A percentile compares a stretch with the other conserved stretches of the same genome.
Evolutionary conservation across 2,113 vertebrate species (phyloP).

Genomic region (Toxotes jaculatrix): DNA sequence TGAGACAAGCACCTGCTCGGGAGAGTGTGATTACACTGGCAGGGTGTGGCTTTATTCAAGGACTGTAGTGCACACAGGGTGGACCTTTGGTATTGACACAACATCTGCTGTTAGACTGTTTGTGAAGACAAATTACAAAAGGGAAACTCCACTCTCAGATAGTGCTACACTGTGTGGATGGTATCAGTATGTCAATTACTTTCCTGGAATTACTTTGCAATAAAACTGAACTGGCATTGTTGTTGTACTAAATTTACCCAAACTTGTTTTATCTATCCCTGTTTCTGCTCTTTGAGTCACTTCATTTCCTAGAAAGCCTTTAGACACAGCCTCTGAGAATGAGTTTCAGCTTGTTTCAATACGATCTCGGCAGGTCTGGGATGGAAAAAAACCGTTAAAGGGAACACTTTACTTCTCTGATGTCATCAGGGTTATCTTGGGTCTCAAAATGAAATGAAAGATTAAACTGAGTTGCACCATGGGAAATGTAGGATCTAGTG

Average conservation of each 20-base stretch:
- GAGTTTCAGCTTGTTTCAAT: not conserved
- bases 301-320: conserved; percentile 6
- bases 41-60: conserved; percentile 77
- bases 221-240: not conserved
- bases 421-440: too few species aligned
- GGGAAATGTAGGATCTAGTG: too few species aligned
- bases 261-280: not conserved
- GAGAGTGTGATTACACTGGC: conserved; percentile 49
- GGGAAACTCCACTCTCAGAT: conserved; percentile 19
- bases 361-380: too few species aligned
- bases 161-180: not conserved
- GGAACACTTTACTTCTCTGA: too few species aligned
- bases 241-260: not conserved
- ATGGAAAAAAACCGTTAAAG: too few species aligned
- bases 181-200: not conserved
- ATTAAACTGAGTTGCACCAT: too few species aligned
- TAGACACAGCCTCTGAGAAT: not conserved
- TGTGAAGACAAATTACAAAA: conserved; percentile 3
- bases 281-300: not conserved
- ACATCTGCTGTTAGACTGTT: conserved; percentile 26
- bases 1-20: conserved; percentile 14
- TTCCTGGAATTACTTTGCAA: not conserved
- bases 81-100: conserved; percentile 82
- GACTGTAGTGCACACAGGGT: conserved; percentile 58
- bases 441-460: too few species aligned